Base-by-base conservation (phyloP, 2,888 invertebrate species). In the Eugnorisma glareosa region DNA sequence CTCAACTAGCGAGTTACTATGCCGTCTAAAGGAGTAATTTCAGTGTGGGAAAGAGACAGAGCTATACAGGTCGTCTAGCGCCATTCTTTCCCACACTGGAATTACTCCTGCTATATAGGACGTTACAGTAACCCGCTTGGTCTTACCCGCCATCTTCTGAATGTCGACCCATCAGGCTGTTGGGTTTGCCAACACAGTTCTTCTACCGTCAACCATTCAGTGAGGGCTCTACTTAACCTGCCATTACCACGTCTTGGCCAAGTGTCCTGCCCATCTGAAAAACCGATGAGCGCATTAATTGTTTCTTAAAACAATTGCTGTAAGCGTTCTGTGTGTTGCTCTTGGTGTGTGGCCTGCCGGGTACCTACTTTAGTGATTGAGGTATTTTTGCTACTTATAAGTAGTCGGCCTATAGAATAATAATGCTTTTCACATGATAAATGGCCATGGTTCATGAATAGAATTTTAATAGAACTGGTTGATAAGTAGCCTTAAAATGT, bases 381-480 rank as follows among this genome's bases (percentile, higher is more conserved):
- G 28, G 0, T 28, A 57, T 57, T 57, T 28, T 59, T 18, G 1
- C 8, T 59, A 31, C 28, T 28, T 57, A 15, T 57, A 54, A 13
- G 11, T 2, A 57, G 28, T 57, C 2, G 15, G 57, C 28, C 28
- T 28, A 57, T 15, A 6, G 15, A 57, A 57, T 28, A 57, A 4
- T 57, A 15, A 57, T 57, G 28, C 28, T 28, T 6, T 57, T 28
- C 57, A 2, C 28, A 28, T 28, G 6, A 75, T 66, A 37, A 59
- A 48, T 37, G 24, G 11, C 5, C 4, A 51, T 28, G 35, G 2
- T 45, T 64, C 24, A 48, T 37, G 11, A 21, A 57, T 57, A 28
- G 45, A 76, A 57, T 77, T 66, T 76, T 57, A 48, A 67, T 76
- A 15, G 57, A n/a, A 48, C 66, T 18, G 45, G 24, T 31, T 59